These are phyloP conservation scores for Gymnocheta viridis DNA, from an alignment of 2,888 invertebrate species.

Conservation along the genomic window DNA sequence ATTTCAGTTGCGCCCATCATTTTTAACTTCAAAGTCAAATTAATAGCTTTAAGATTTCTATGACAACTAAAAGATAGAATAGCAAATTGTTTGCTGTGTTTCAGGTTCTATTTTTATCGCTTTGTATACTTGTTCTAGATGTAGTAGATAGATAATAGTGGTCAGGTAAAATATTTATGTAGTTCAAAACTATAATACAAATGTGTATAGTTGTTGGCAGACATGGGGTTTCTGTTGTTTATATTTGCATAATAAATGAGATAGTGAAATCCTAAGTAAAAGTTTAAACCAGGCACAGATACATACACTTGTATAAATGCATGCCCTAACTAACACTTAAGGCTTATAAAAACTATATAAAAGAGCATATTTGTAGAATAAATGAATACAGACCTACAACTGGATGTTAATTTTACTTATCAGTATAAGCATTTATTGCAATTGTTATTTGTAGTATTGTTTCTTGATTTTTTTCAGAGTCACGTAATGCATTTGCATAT, in stretches of 20 bases:
- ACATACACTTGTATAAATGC: background rate
- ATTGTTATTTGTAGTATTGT: constrained; percentile 52
- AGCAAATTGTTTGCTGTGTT: constrained; percentile 24
- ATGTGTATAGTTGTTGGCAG: background rate
- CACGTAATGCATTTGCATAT: constrained; percentile 62
- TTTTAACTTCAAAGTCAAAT: no score
- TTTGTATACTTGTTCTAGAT: constrained; percentile 28
- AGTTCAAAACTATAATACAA: constrained; percentile 3
- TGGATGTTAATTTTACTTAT: constrained; percentile 62
- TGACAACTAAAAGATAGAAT: no score
- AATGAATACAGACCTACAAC: constrained; percentile 52
- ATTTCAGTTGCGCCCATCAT: no score
- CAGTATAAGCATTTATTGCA: constrained; percentile 52
- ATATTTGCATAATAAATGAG: constrained; percentile 71
- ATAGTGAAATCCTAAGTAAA: constrained; percentile 56
- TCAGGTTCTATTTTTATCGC: background rate
- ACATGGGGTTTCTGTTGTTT: constrained; percentile 46
- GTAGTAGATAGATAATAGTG: constrained; percentile 61
- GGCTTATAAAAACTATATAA: background rate
- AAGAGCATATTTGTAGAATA: constrained; percentile 49
- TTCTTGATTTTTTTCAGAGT: constrained; percentile 35
- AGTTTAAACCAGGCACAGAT: constrained; percentile 10
- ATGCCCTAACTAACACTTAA: constrained; percentile 23
- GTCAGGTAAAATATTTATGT: constrained; percentile 56
- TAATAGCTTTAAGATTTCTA: no score